Evolutionary conservation across 1,140 invertebrate species (phyloP), one percentile per base, ranked within the genome.

Genomic region (Drosophila sucinea): DNA sequence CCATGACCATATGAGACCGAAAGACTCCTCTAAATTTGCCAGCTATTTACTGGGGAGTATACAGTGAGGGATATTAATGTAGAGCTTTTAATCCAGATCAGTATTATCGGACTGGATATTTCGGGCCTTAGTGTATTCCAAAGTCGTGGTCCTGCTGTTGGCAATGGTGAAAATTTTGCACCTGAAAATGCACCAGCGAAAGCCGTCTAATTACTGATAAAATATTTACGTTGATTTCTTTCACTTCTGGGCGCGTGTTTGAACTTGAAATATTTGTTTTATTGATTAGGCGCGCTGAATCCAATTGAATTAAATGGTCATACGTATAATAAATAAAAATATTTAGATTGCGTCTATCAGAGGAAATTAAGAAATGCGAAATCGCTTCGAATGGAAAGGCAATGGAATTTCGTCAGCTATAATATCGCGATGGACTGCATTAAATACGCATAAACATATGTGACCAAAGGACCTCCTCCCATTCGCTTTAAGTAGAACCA

Each of bases 181-280:
- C 35, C 25, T 35, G 55, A 32, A 57, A 33, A 8, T 17, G 4
- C 40, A 23, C 10, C 25, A 5, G 32, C 4, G 17, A 17, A 17
- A 17, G 17, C 17, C 17, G 17, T 17, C 17, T 17, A 17, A 17
- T 17, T 17, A 17, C 17, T 17, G 73, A 41, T 76, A 11, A 41
- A 35, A 44, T 41, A 63, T 60, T 58, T 57, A 58, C 44, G 7
- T 8, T 8, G 6, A 23, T 47, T 51, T 47, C 44, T 47, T 51
- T 61, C 35, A 29, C 60, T 61, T 29, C 7, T 60, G 41, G 47
- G 47, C 70, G 69, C 63, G 75, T 66, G 47, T 67, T 67, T 86
- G 83, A 87, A 87, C 83, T 86, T 86, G 82, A 86, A 86, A 83
- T 60, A 56, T 40, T 27, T 30, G 0, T 11, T 69, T 54, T 77